Base-by-base conservation (phyloP, 2,888 invertebrate genomes). In the Acronicta leporina region DNA sequence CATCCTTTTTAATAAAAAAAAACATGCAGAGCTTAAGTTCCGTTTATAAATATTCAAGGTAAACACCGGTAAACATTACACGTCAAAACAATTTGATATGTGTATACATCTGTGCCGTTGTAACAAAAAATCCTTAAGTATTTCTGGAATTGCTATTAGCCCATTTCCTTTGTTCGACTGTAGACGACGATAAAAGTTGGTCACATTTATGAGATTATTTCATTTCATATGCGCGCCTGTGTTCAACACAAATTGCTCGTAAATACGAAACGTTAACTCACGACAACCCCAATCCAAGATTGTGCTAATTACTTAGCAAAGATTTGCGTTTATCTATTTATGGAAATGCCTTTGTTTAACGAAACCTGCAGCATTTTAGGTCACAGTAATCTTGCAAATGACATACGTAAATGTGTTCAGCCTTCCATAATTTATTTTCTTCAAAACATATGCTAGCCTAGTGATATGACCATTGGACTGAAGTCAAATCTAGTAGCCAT, bases 221-320 rank as follows among this genome's bases (percentile, higher is more conserved):
- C 65, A 65, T 72, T 74, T 68, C 63, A 65, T 72, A 63, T 56
- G 60, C 56, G 52, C 57, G 63, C 9, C 64, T 73, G 68, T 71
- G 57, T 63, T 71, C 49, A 61, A 64, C 59, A 57, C 57, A 61
- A 72, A 73, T 69, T 62, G 69, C 48, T 68, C 63, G 44, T 77
- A 63, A 72, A 72, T 62, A 58, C 8, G 13, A 56, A 65, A 43
- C 46, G 35, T 50, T 55, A 16, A 48, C 20, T 38, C 20, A 44
- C 48, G 45, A 57, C 57, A 66, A 66, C 45, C 49, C 45, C 38
- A 53, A 49, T 51, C 44, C 48, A 42, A 54, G 47, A 61, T 44
- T 61, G 60, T 61, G 43, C 46, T 62, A 67, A 71, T 71, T 73
- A 67, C 58, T 59, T 49, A 27, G 33, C 51, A 45, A 49, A 56